Percentiles rank a stretch among this genome's conserved stretches.
Evolutionary conservation across 1,140 invertebrate species (phyloP).

Genomic region (Aleiodes sp.): DNA sequence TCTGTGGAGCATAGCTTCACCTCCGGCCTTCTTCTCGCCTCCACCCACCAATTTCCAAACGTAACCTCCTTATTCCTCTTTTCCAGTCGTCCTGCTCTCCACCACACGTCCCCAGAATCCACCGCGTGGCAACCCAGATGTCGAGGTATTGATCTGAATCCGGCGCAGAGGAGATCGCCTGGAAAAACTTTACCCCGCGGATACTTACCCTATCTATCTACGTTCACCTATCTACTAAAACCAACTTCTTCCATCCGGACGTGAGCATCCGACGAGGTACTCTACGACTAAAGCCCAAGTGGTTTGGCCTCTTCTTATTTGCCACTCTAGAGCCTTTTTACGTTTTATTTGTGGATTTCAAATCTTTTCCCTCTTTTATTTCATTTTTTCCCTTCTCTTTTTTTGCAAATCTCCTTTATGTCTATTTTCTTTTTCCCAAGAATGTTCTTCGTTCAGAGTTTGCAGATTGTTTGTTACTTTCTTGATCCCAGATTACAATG

Average conservation of each 20-base stretch:
- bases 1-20: constrained; percentile 21
- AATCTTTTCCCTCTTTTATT: neutral
- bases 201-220: constrained; percentile 46
- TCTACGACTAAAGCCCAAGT: constrained; percentile 20
- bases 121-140: constrained; percentile 53
- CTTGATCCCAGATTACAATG: neutral
- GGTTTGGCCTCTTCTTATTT: constrained; percentile 13
- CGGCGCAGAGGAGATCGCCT: constrained; percentile 60
- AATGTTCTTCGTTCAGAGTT: too few relatives aligned
- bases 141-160: constrained; percentile 64
- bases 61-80: constrained; percentile 36
- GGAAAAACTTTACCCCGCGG: constrained; percentile 57
- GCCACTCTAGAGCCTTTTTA: neutral
- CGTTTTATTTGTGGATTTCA: neutral
- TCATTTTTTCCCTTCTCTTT: neutral
- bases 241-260: constrained; percentile 14
- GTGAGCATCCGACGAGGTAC: constrained; percentile 17
- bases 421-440: too few relatives aligned
- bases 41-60: constrained; percentile 22
- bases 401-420: too few relatives aligned
- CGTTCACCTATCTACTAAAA: constrained; percentile 33
- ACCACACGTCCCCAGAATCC: constrained; percentile 34
- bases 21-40: constrained; percentile 34
- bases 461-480: neutral
- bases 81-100: constrained; percentile 12